Conservation (phyloP, 2,888 invertebrate species). For the Orchesella flavescens region DNA sequence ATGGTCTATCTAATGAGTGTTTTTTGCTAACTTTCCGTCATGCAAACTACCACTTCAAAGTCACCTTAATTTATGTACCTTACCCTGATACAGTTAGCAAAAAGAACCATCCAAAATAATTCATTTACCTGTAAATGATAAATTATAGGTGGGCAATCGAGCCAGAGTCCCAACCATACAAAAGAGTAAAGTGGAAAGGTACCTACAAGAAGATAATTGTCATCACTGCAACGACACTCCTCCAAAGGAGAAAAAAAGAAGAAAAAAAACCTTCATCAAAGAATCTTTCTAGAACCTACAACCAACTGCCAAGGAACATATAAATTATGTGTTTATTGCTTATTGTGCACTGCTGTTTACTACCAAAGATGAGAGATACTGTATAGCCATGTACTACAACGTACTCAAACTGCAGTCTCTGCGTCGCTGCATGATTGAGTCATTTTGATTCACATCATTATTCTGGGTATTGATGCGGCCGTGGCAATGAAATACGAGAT, state of each 20-base stretch:
- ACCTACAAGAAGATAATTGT: neutral
- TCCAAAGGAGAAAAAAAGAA: neutral
- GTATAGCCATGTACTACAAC: neutral
- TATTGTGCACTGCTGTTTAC: too few species aligned
- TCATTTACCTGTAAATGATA: slow-evolving; percentile 9
- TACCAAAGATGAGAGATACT: neutral
- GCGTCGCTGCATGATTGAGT: neutral
- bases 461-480: slow-evolving; percentile 30
- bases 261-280: neutral
- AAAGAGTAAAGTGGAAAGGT: neutral
- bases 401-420: neutral
- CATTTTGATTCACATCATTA: neutral
- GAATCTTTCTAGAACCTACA: neutral
- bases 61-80: slow-evolving; percentile 12
- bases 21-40: slow-evolving; percentile 23
- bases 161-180: neutral
- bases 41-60: slow-evolving; percentile 31
- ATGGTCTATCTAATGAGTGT: slow-evolving; percentile 14
- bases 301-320: neutral
- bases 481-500: slow-evolving; percentile 59
- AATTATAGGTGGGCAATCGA: slow-evolving; percentile 37
- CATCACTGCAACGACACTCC: neutral
- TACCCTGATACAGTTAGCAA: slow-evolving; percentile 38
- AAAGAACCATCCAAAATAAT: neutral
- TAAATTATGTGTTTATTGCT: too few species aligned